These are phyloP conservation scores for Parthenolecanium corni DNA, from an alignment of 2,888 invertebrate species.

Conservation along the genomic window DNA sequence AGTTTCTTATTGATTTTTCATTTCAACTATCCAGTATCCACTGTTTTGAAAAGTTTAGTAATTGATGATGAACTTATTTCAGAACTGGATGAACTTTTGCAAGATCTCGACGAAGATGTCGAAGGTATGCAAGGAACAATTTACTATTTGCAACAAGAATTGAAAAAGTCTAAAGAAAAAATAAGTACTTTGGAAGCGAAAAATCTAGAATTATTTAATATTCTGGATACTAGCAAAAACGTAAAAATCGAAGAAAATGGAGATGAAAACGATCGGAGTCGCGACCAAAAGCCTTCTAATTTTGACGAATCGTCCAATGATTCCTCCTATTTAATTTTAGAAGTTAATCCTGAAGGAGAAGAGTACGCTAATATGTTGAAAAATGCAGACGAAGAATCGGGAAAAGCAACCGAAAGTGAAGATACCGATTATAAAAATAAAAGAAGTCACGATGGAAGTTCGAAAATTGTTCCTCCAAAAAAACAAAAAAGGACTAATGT, in stretches of 20 bases:
- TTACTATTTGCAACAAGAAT: conserved; percentile 81
- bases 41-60: too few relatives aligned
- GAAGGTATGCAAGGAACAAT: conserved; percentile 99
- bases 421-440: conserved; percentile 10
- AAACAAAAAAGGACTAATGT: conserved; percentile 11
- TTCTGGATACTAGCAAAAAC: neutral
- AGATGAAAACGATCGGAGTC: neutral
- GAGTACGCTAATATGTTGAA: conserved; percentile 31
- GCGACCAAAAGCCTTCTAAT: neutral
- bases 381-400: conserved; percentile 38
- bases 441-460: neutral
- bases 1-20: too few relatives aligned
- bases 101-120: conserved; percentile 92
- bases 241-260: neutral
- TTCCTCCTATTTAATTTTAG: conserved; percentile 40
- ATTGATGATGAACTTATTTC: too few relatives aligned
- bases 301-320: conserved; percentile 39
- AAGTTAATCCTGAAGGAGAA: conserved; percentile 40
- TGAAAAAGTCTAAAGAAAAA: conserved; percentile 66
- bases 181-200: conserved; percentile 39
- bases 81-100: conserved; percentile 91
- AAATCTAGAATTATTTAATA: conserved; percentile 14
- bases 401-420: conserved; percentile 33
- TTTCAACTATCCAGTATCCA: too few relatives aligned
- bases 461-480: conserved; percentile 6